Conservation (phyloP, 2,888 invertebrate genomes). For the Caenorhabditis wallacei region DNA sequence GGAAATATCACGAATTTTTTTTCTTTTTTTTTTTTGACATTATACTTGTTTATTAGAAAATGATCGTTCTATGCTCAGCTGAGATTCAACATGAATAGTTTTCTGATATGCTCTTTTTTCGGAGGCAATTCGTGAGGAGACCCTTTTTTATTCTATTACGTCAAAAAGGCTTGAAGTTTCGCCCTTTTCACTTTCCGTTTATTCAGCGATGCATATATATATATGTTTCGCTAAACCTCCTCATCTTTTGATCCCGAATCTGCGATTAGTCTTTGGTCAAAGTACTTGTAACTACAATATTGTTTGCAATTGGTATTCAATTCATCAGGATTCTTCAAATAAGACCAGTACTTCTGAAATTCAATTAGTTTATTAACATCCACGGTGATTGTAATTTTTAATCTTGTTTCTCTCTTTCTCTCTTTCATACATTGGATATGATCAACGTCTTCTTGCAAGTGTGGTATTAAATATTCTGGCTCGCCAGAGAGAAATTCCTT, state of each 20-base stretch:
- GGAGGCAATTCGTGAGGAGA: neutral
- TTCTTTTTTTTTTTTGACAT: no score
- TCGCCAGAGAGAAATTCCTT: neutral
- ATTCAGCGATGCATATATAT: slow-evolving; percentile 4
- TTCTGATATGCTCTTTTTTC: neutral
- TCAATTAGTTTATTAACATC: slow-evolving; percentile 5
- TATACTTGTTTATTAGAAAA: no score
- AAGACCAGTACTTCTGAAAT: neutral
- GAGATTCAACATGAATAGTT: neutral
- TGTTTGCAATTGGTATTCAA: slow-evolving; percentile 19
- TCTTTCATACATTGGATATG: neutral
- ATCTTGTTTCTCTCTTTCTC: slow-evolving; percentile 3
- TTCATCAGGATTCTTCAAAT: neutral
- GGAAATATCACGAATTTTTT: no score
- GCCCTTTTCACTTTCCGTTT: neutral
- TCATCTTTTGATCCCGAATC: slow-evolving; percentile 41
- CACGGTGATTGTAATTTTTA: neutral
- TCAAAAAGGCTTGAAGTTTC: neutral
- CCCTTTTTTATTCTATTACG: neutral
- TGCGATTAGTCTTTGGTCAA: slow-evolving; percentile 7
- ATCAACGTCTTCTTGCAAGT: neutral
- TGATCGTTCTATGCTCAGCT: slow-evolving; percentile 22
- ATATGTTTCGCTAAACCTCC: slow-evolving; percentile 4
- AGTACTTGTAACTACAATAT: neutral
- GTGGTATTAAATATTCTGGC: slow-evolving; percentile 9